These are phyloP conservation scores for Calameuta idolon DNA, from an alignment of 2,888 invertebrate species.

Conservation along the genomic window DNA sequence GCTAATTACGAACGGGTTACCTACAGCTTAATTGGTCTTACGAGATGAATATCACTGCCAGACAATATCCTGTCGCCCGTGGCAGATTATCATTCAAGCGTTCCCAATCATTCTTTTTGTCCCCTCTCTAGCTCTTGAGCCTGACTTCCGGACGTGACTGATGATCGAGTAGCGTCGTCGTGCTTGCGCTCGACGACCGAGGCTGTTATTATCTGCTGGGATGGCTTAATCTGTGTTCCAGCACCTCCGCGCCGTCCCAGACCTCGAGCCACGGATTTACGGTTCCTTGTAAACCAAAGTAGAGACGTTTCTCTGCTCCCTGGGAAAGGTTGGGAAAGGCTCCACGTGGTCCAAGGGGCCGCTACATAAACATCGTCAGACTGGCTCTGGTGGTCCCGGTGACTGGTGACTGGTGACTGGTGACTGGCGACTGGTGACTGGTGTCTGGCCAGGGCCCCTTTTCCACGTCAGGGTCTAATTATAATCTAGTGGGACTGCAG, in stretches of 20 bases:
- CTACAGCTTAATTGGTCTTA: not conserved
- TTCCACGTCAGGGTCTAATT: conserved; percentile 27
- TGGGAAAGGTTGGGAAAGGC: conserved; percentile 27
- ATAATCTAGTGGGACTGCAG: conserved; percentile 35
- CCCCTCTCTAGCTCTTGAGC: not conserved
- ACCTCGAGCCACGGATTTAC: conserved; percentile 30
- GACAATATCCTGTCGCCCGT: not conserved
- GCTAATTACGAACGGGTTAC: not conserved
- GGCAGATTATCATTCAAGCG: not conserved
- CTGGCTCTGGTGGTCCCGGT: conserved; percentile 1
- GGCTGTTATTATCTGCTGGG: not conserved
- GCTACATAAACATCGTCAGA: conserved; percentile 11
- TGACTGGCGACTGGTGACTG: too few species aligned
- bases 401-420: not conserved
- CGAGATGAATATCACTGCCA: not conserved
- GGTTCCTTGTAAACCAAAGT: conserved; percentile 24
- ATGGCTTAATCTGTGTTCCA: not conserved
- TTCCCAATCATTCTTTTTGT: not conserved
- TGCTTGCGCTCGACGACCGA: not conserved
- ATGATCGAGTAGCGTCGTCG: not conserved
- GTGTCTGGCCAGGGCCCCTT: not conserved
- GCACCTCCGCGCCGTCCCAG: conserved; percentile 5
- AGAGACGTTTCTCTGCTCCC: not conserved
- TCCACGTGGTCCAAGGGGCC: conserved; percentile 32
- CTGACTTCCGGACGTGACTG: not conserved